Percentiles rank a stretch among this genome's conserved stretches.
phyloP scores from a whole-genome alignment of 1,140 invertebrate species.

The Atopsyche davidsoni region DNA sequence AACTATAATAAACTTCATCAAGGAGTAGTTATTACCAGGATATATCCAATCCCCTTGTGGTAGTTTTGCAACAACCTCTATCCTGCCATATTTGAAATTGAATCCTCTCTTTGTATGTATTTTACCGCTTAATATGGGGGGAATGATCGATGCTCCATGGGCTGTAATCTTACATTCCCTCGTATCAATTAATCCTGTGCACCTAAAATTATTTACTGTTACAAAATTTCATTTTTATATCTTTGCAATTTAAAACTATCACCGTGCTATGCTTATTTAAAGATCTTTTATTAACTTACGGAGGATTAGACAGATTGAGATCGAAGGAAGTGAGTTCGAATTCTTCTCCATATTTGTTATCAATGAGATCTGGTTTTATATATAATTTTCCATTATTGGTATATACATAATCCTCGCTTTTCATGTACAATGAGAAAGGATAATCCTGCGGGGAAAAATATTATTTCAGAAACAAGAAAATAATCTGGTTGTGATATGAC shows the following conservation, averaged over 20 bases:
- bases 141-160: slow-evolving; percentile 51
- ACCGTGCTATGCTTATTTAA: no score
- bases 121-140: slow-evolving; percentile 60
- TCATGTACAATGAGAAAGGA: slow-evolving; percentile 65
- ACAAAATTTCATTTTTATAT: no score
- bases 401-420: slow-evolving; percentile 53
- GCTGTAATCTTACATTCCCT: slow-evolving; percentile 47
- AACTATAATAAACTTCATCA: no score
- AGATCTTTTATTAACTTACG: no score
- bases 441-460: no score
- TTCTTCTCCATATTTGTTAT: slow-evolving; percentile 50
- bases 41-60: slow-evolving; percentile 72
- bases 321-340: slow-evolving; percentile 46
- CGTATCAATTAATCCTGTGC: slow-evolving; percentile 48
- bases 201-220: slow-evolving; percentile 43
- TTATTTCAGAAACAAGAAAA: no score
- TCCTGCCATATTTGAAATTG: slow-evolving; percentile 61
- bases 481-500: no score
- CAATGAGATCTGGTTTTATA: slow-evolving; percentile 54
- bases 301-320: no score
- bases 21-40: slow-evolving; percentile 64
- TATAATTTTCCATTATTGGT: slow-evolving; percentile 50
- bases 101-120: slow-evolving; percentile 60
- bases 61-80: slow-evolving; percentile 68
- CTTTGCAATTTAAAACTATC: no score